Conservation (phyloP, 2,888 invertebrate genomes). For the Ormyrus labotus region DNA sequence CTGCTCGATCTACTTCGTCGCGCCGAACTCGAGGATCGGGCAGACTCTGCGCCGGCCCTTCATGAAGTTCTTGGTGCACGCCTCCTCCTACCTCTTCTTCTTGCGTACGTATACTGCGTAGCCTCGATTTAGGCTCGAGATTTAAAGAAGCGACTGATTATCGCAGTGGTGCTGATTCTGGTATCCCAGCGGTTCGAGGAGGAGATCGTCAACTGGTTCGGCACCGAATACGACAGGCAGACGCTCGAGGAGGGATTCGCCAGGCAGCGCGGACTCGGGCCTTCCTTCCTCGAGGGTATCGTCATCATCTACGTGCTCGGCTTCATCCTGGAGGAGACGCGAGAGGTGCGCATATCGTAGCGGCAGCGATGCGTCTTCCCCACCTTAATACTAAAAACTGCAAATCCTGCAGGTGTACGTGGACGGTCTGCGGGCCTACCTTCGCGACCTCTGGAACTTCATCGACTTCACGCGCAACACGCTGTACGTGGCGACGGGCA, state of each 20-base stretch:
- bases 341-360: slow-evolving; percentile 78
- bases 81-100: slow-evolving; percentile 95
- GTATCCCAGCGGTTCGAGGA: slow-evolving; percentile 94
- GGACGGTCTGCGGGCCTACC: slow-evolving; percentile 90
- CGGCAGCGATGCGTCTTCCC: neutral
- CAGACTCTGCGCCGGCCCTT: slow-evolving; percentile 94
- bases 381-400: too few species aligned
- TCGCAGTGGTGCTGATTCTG: slow-evolving; percentile 90
- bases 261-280: slow-evolving; percentile 88
- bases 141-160: neutral
- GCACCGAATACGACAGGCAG: slow-evolving; percentile 82
- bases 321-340: slow-evolving; percentile 94
- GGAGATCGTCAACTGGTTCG: slow-evolving; percentile 82
- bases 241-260: slow-evolving; percentile 78
- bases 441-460: slow-evolving; percentile 97
- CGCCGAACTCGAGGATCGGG: slow-evolving; percentile 88
- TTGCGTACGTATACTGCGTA: slow-evolving; percentile 79
- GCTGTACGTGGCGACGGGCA: slow-evolving; percentile 86
- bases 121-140: too few species aligned
- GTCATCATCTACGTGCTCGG: slow-evolving; percentile 91
- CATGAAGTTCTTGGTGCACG: slow-evolving; percentile 97
- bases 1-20: slow-evolving; percentile 89
- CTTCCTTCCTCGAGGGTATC: slow-evolving; percentile 88
- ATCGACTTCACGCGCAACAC: slow-evolving; percentile 95
- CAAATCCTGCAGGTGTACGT: slow-evolving; percentile 80